A percentile compares a stretch with the other conserved stretches of the same genome.
phyloP scores from a whole-genome alignment of 1,140 invertebrate species.

The Drosophila equinoxialis region DNA sequence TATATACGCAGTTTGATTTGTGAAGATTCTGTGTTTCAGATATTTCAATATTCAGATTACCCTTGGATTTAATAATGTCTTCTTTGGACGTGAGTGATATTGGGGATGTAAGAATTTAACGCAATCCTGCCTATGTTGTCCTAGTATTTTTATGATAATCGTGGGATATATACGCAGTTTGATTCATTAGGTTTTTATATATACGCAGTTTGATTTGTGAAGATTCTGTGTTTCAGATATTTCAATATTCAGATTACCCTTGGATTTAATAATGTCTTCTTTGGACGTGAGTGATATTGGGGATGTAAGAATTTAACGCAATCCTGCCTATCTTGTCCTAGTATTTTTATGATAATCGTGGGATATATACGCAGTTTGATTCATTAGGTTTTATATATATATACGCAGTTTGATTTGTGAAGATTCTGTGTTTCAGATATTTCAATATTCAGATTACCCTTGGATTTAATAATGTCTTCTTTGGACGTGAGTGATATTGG shows the following conservation, averaged over 20 bases:
- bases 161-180: no score
- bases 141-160: no score
- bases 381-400: not conserved
- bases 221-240: not conserved
- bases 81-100: not conserved
- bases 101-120: not conserved
- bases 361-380: slow-evolving; percentile 1
- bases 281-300: no score
- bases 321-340: not conserved
- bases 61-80: not conserved
- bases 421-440: not conserved
- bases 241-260: not conserved
- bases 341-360: not conserved
- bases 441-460: not conserved
- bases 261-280: no score
- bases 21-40: not conserved
- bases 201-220: no score
- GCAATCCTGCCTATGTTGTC: not conserved
- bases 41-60: not conserved
- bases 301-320: not conserved
- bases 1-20: not conserved
- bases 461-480: not conserved
- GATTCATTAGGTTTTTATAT: no score
- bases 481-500: not conserved
- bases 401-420: not conserved